These are phyloP conservation scores for Phalacrocorax pelagicus DNA, from an alignment of 2,113 vertebrate species.

Conservation along the genomic window DNA sequence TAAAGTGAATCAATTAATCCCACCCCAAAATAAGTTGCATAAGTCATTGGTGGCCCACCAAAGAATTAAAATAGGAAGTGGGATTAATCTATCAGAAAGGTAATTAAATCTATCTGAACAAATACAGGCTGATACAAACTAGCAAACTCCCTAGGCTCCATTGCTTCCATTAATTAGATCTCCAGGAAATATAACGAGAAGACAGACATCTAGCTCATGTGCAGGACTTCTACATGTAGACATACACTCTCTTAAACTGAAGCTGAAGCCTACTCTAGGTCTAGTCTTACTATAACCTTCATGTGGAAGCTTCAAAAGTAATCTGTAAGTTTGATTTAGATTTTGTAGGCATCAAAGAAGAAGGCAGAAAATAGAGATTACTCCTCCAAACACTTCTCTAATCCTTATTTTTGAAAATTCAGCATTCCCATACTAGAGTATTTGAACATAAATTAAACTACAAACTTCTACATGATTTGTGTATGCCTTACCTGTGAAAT, in stretches of 20 bases:
- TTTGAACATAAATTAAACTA: not conserved
- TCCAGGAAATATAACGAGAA: not conserved
- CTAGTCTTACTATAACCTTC: not conserved
- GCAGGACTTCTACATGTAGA: not conserved
- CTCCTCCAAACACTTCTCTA: not conserved
- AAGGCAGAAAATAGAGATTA: not conserved
- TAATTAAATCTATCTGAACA: not conserved
- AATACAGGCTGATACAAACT: not conserved
- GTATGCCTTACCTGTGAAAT: constrained; percentile 74
- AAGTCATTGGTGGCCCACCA: not conserved
- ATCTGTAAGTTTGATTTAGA: not conserved
- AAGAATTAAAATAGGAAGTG: not conserved
- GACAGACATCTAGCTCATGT: not conserved
- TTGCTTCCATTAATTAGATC: not conserved
- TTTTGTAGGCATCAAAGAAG: not conserved
- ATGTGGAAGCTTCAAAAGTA: not conserved
- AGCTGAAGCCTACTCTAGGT: not conserved
- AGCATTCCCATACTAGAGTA: not conserved
- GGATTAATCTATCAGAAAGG: not conserved
- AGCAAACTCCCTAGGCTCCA: not conserved
- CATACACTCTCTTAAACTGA: not conserved
- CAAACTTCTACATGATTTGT: not conserved
- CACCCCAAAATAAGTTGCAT: not conserved
- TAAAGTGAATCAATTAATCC: not conserved
- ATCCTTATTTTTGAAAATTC: not conserved